Evolutionary conservation across 2,888 invertebrate species (phyloP), one percentile per base, ranked within the genome.

Genomic region (Himalopsyche japonica): DNA sequence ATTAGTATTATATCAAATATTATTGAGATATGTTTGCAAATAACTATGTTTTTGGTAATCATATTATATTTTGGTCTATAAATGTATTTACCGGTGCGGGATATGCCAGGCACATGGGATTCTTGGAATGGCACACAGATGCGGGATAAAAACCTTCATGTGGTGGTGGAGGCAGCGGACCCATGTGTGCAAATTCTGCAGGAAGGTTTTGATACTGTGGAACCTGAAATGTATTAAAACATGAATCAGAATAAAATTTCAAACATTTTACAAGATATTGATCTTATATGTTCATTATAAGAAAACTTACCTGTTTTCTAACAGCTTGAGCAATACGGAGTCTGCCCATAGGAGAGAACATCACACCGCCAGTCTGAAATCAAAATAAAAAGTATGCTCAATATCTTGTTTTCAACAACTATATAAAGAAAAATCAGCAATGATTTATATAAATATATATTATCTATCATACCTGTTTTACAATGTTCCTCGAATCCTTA

Each of bases 311-410:
- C 91, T 92, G 92, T 89, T 92, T 92, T 78, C 92, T 90, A 30
- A 92, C 92, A n/a, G 92, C 92, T 87, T 92, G 92, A 1, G 92
- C 92, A 24, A 92, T 92, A 85, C 92, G 89, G 47, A 92, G 89
- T 30, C 92, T 90, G 0, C 92, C 92, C 82, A 92, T 88, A 0
- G 92, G 92, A 0, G 92, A 92, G 85, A 92, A 92, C 92, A 92
- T 92, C 8, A 92, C 92, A 1, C 92, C 92, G 0, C 92, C 92
- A 81, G 92, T 92, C 92, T 92, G 91, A 5, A 91, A 91, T 79
- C 12, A 48, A 15, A 79, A 79, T 37, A 57, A 27, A 83, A 27
- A 1, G 76, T 80, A 37, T 43, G 1, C 12, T 6, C 10, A 27
- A 12, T 6, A 4, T 43, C 15, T 43, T 15, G 43, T 7, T 15